phyloP scores from a whole-genome alignment of 2,113 vertebrate genomes.

The Microcebus murinus region DNA sequence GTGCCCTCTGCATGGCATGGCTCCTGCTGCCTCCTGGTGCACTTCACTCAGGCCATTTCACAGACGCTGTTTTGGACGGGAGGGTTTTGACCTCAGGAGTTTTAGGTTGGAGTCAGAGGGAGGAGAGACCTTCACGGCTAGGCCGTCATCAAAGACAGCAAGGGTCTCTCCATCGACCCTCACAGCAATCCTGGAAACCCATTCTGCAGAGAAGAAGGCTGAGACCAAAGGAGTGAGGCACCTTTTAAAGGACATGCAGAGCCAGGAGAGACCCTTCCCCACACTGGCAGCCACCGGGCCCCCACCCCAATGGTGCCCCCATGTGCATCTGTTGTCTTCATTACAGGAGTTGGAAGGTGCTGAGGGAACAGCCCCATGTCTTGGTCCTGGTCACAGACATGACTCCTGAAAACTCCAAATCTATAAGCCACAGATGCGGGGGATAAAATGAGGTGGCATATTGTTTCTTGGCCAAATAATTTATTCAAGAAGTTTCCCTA shows the following conservation, averaged over 20 bases:
- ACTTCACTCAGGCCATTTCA: background rate
- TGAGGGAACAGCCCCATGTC: background rate
- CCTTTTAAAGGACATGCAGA: background rate
- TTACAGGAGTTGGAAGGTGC: background rate
- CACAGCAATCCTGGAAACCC: too few species aligned
- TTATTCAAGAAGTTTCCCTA: background rate
- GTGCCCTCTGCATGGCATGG: background rate
- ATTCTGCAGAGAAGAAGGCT: too few species aligned
- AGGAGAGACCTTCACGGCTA: background rate
- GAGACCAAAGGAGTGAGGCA: background rate
- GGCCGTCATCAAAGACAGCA: background rate
- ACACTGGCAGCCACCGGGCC: background rate
- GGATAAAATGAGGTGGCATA: background rate
- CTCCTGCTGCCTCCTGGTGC: background rate
- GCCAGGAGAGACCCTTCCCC: background rate
- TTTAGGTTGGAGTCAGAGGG: background rate
- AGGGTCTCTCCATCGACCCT: background rate
- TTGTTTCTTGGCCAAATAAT: background rate
- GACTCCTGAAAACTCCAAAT: background rate
- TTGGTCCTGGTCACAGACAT: background rate
- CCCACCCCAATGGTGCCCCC: fast-evolving
- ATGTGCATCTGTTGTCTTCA: background rate
- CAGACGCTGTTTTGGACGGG: background rate
- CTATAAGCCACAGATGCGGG: background rate
- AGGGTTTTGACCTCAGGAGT: background rate